Conservation (phyloP, 2,113 vertebrate genomes). For the Cricetomys ansorgei region DNA sequence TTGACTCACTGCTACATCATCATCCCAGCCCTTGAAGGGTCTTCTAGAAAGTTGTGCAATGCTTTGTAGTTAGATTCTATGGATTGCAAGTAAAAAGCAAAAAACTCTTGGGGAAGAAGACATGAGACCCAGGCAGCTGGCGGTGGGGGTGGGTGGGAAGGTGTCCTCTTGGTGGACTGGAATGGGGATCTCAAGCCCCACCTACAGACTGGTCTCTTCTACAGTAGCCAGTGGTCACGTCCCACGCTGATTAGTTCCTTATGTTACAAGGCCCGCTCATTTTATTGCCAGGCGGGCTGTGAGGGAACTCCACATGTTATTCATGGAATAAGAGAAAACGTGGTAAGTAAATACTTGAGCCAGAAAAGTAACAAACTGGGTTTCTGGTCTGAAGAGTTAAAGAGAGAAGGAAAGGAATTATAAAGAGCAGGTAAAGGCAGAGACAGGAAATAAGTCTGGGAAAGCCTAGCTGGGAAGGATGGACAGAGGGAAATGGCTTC, state of each 20-base stretch:
- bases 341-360: background rate
- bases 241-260: background rate
- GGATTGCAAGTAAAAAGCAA: background rate
- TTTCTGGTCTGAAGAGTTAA: background rate
- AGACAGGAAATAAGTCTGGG: background rate
- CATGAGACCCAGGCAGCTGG: background rate
- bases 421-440: background rate
- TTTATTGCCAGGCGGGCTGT: background rate
- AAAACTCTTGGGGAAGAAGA: background rate
- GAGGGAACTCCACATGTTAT: background rate
- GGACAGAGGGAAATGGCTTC: background rate
- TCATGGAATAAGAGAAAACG: background rate
- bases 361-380: background rate
- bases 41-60: background rate
- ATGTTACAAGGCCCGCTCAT: background rate
- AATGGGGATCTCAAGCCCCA: background rate
- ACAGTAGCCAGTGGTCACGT: background rate
- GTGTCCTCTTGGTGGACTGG: background rate
- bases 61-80: background rate
- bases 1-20: background rate
- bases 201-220: background rate
- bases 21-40: background rate
- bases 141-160: background rate
- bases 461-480: background rate
- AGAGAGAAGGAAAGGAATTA: background rate